These are phyloP conservation scores for Blomia tropicalis DNA, from an alignment of 2,888 invertebrate genomes.

Conservation along the genomic window DNA sequence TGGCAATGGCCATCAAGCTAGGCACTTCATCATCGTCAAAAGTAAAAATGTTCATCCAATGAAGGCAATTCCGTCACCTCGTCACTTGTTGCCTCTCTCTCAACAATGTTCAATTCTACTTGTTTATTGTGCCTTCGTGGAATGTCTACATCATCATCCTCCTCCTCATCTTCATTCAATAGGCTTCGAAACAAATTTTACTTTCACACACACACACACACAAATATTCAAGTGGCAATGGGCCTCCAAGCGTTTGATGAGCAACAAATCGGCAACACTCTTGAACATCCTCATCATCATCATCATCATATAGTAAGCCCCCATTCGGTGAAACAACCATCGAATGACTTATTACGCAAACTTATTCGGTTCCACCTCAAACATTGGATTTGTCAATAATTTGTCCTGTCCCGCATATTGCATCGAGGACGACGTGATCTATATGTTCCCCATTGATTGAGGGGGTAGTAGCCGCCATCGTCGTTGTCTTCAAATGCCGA, in stretches of 20 bases:
- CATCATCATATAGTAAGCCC: too few relatives aligned
- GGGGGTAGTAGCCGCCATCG: too few relatives aligned
- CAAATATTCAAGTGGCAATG: too few relatives aligned
- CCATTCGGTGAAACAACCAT: background rate
- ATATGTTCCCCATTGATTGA: background rate
- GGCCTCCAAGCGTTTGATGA: too few relatives aligned
- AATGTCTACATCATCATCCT: too few relatives aligned
- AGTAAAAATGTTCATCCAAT: too few relatives aligned
- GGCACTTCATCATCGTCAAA: background rate
- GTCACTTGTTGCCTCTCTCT: too few relatives aligned
- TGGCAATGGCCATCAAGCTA: background rate
- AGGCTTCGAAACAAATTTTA: too few relatives aligned
- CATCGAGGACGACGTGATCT: too few relatives aligned
- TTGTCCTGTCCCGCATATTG: background rate
- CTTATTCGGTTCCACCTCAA: background rate
- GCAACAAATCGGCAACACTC: background rate
- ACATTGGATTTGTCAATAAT: constrained; percentile 5
- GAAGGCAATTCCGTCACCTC: background rate
- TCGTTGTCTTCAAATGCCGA: too few relatives aligned
- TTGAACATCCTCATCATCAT: background rate
- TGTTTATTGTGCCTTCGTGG: background rate
- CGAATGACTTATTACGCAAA: background rate
- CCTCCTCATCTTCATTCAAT: background rate
- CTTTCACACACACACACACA: too few relatives aligned
- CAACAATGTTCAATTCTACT: background rate